Conservation (phyloP, 1,140 invertebrate genomes). For the Amphibalanus amphitrite region DNA sequence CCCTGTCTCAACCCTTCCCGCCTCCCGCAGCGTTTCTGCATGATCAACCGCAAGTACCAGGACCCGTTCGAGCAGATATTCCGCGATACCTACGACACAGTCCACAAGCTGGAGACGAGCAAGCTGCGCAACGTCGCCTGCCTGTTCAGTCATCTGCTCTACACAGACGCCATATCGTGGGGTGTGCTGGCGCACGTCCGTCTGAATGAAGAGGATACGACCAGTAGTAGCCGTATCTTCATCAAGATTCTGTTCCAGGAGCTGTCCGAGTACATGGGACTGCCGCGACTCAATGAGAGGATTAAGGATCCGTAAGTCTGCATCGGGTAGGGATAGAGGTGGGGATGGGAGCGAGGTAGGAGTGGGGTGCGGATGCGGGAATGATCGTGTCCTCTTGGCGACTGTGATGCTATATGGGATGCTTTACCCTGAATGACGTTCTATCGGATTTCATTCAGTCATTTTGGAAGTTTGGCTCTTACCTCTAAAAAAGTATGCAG, state of each 20-base stretch:
- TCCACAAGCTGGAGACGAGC: conserved; percentile 78
- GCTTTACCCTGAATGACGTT: too few species aligned
- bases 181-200: conserved; percentile 71
- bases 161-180: conserved; percentile 93
- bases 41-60: conserved; percentile 76
- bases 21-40: conserved; percentile 59
- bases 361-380: conserved; percentile 20
- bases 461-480: too few species aligned
- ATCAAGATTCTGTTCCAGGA: conserved; percentile 96
- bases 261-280: conserved; percentile 86
- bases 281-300: conserved; percentile 73
- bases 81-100: conserved; percentile 81
- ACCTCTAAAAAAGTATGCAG: too few species aligned
- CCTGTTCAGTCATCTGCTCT: conserved; percentile 91
- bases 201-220: conserved; percentile 92
- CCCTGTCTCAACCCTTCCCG: too few species aligned
- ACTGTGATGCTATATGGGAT: too few species aligned
- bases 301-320: conserved; percentile 56
- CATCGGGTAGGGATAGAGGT: conserved; percentile 22
- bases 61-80: conserved; percentile 90
- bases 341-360: background rate
- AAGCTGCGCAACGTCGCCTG: conserved; percentile 95
- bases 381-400: too few species aligned
- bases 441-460: too few species aligned
- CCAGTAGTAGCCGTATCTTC: conserved; percentile 90